Conservation (phyloP, 2,797 vertebrate species). For the Megalops cyprinoides region DNA sequence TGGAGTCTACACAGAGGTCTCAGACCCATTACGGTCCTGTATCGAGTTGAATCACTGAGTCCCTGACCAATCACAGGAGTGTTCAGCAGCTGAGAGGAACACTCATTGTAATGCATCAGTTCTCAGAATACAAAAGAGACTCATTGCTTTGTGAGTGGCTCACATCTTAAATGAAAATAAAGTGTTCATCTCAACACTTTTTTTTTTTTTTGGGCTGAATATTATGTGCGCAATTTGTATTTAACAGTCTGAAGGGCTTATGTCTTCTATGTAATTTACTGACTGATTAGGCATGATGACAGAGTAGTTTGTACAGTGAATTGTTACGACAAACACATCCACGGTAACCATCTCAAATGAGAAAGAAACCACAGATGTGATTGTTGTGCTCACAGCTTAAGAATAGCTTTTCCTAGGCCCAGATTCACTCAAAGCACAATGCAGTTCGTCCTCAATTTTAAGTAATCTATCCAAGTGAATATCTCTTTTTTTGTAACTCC, state of each 20-base stretch:
- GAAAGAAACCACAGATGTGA: neutral
- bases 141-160: neutral
- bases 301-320: neutral
- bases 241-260: neutral
- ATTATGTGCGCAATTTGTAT: neutral
- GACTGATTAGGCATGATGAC: neutral
- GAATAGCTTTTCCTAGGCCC: neutral
- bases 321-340: neutral
- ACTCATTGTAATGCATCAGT: neutral
- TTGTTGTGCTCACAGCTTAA: neutral
- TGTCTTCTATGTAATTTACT: conserved; percentile 8
- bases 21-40: neutral
- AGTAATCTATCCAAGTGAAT: neutral
- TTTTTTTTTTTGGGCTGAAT: neutral
- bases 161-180: conserved; percentile 22
- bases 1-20: neutral
- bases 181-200: conserved; percentile 2
- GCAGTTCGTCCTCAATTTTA: neutral
- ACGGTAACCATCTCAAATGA: neutral
- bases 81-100: neutral
- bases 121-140: neutral
- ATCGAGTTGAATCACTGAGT: neutral
- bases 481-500: neutral
- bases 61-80: neutral
- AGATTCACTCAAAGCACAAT: neutral